phyloP scores from a whole-genome alignment of 2,113 vertebrate genomes.

The human (Homo sapiens) region GRCh38 chr6:118705001-118705500 shows the following conservation, averaged over 20 bases:
- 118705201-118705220: not conserved
- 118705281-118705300: not conserved
- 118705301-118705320: constrained; percentile 24
- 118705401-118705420: not conserved
- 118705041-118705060: constrained; percentile 33
- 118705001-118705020: not conserved
- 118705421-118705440: not conserved
- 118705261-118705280: not conserved
- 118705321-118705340: not conserved
- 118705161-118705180: constrained; percentile 31
- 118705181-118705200: not conserved
- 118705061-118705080: constrained; percentile 34
- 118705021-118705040: not conserved
- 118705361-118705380: not conserved
- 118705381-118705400: not conserved
- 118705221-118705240: not conserved
- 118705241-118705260: not conserved
- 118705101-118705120: constrained; percentile 60
- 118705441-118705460: not conserved
- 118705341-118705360: constrained; percentile 42
- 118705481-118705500: not conserved
- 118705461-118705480: not conserved
- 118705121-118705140: constrained; percentile 31
- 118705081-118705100: constrained; percentile 42
- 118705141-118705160: constrained; percentile 24